Base-by-base conservation (phyloP, 1,140 invertebrate species). In the Zophobas morio region DNA sequence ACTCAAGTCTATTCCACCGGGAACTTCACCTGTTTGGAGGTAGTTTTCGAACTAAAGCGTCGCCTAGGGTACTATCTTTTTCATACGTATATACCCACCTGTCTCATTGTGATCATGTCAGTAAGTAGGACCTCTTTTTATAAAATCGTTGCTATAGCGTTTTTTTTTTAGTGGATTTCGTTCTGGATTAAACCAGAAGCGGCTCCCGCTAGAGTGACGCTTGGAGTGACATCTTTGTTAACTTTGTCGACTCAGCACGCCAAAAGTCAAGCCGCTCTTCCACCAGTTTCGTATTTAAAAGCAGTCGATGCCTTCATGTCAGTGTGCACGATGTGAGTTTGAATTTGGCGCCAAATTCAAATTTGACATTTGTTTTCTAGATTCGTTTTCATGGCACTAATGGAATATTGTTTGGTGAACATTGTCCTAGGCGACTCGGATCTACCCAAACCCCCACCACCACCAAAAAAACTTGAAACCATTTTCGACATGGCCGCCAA, bases 161-260 rank as follows among this genome's bases (percentile, higher is more conserved):
- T 46, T 36, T 40, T 70, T 79, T 86, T 86, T 34, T 81, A 92
- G 91, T 97, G 95, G 95, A 94, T 97, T 1, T 96, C 95, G 0
- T 97, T 97, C 86, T 97, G 96, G 96, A 97, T 97, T 78, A 95
- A 96, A 85, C 95, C 95, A 0, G 95, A 96, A 86, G 95, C 94
- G 0, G 95, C 94, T 0, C 95, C 95, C 2, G 95, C 94, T 0
- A 88, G 96, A 6, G 96, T 98, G 0, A 97, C 96, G 0, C 88
- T 98, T 0, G 96, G 96, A 1, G 95, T 97, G 40, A 97, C 96
- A 35, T 96, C 95, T 2, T 87, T 98, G 1, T 91, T 97, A 35
- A 97, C 96, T 0, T 89, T 98, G 1, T 96, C 95, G 1, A 97
- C 96, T 0, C 96, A 98, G 81, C 95, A 96, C 84, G 95, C 95